Conservation (phyloP, 2,888 invertebrate species). For the Epinotia ramella region DNA sequence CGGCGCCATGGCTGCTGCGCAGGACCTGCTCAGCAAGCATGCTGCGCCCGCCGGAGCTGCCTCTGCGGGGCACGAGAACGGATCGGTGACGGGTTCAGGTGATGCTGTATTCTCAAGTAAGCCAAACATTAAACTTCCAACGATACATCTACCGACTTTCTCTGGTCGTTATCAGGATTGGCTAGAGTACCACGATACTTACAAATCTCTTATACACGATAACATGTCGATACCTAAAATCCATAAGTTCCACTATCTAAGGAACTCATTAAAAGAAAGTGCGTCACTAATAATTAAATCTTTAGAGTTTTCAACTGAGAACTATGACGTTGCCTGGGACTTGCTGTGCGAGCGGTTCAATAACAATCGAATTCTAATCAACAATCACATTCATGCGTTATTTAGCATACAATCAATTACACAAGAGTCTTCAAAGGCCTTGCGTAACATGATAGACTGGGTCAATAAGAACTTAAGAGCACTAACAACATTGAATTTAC, state of each 20-base stretch:
- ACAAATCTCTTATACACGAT: conserved; percentile 38
- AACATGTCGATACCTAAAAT: conserved; percentile 17
- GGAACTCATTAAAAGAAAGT: conserved; percentile 45
- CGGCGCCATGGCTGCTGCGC: conserved; percentile 14
- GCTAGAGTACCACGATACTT: conserved; percentile 48
- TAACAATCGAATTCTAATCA: conserved; percentile 6
- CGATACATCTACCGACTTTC: conserved; percentile 44
- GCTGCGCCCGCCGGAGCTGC: conserved; percentile 17
- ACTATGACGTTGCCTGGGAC: conserved; percentile 49
- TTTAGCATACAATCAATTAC: conserved; percentile 16
- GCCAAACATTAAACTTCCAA: conserved; percentile 45
- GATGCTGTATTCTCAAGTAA: conserved; percentile 28
- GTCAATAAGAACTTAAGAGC: conserved; percentile 35
- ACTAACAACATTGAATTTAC: conserved; percentile 8
- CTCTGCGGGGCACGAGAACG: background rate
- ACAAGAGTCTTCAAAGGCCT: conserved; percentile 26
- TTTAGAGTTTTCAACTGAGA: conserved; percentile 47
- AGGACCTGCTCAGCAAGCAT: conserved; percentile 17
- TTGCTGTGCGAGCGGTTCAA: conserved; percentile 44
- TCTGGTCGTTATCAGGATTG: conserved; percentile 43
- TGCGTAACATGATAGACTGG: conserved; percentile 29
- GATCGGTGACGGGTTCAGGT: conserved; percentile 6
- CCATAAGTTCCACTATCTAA: background rate
- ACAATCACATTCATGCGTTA: conserved; percentile 18
- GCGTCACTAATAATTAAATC: conserved; percentile 47